Evolutionary conservation across 2,888 invertebrate species (phyloP).

Genomic region (Athetis lepigone): DNA sequence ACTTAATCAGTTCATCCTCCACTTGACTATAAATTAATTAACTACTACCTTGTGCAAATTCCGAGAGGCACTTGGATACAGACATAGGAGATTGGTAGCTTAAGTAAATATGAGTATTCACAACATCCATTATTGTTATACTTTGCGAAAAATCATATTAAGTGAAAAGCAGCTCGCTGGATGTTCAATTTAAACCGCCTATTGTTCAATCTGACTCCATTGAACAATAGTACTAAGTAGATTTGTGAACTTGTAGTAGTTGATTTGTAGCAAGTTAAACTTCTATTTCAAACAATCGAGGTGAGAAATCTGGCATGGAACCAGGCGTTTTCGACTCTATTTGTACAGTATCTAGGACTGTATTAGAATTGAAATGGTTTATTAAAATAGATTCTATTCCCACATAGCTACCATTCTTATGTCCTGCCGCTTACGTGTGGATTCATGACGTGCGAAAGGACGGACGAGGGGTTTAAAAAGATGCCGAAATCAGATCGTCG

Average conservation of each 20-base stretch:
- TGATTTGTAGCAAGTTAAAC: constrained; percentile 59
- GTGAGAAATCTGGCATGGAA: constrained; percentile 33
- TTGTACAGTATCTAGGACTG: constrained; percentile 7
- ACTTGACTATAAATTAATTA: constrained; percentile 81
- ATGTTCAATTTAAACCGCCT: constrained; percentile 58
- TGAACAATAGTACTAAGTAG: constrained; percentile 60
- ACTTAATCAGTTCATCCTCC: constrained; percentile 78
- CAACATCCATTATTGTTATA: constrained; percentile 2
- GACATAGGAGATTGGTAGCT: constrained; percentile 1
- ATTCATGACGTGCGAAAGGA: constrained; percentile 73
- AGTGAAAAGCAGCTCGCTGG: constrained; percentile 45
- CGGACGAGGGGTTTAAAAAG: constrained; percentile 79
- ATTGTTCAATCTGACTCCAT: constrained; percentile 59
- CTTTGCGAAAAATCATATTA: constrained; percentile 37
- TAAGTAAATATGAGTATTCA: constrained; percentile 26
- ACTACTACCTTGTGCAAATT: constrained; percentile 64
- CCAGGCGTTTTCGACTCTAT: constrained; percentile 37
- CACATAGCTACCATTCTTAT: constrained; percentile 59
- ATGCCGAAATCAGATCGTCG: constrained; percentile 86
- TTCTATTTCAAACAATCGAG: constrained; percentile 60
- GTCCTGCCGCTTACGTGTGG: constrained; percentile 63
- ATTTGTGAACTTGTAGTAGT: constrained; percentile 57
- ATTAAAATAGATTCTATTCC: constrained; percentile 56
- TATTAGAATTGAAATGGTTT: constrained; percentile 27
- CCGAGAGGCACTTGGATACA: constrained; percentile 52